Conservation (phyloP, 2,797 vertebrate species). For the Denticeps clupeoides region DNA sequence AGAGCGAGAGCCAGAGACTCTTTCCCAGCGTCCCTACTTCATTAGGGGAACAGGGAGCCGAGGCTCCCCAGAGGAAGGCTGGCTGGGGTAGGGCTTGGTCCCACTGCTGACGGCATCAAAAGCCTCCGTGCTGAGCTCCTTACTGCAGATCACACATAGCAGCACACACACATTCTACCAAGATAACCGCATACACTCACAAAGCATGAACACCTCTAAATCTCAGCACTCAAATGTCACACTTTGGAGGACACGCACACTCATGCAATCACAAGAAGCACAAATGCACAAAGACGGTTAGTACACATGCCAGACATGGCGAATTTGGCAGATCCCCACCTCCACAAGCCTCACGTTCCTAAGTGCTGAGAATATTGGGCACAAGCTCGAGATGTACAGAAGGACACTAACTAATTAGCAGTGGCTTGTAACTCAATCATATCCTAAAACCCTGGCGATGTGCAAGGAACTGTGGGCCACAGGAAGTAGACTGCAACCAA, state of each 20-base stretch:
- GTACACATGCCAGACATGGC: too few species aligned
- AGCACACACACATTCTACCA: background rate
- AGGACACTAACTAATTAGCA: background rate
- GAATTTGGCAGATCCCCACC: too few species aligned
- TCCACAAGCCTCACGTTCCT: too few species aligned
- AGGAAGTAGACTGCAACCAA: too few species aligned
- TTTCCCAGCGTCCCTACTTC: conserved; percentile 28
- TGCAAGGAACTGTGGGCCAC: too few species aligned
- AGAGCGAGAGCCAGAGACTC: conserved; percentile 7
- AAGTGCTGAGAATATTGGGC: too few species aligned
- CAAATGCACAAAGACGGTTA: too few species aligned
- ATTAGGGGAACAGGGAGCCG: conserved; percentile 42
- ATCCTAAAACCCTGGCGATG: conserved; percentile 2
- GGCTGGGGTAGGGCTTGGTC: conserved; percentile 19
- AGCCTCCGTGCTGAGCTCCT: conserved; percentile 1
- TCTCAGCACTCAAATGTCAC: too few species aligned
- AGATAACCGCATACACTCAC: background rate
- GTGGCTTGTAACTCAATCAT: conserved; percentile 1
- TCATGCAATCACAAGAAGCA: too few species aligned
- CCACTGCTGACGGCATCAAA: conserved; percentile 25
- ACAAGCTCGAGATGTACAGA: too few species aligned
- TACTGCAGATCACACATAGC: background rate
- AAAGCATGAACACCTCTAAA: too few species aligned
- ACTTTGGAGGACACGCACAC: too few species aligned
- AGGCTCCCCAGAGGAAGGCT: conserved; percentile 34